Base-by-base conservation (phyloP, 2,888 invertebrate genomes). In the Drosophila ustulata region DNA sequence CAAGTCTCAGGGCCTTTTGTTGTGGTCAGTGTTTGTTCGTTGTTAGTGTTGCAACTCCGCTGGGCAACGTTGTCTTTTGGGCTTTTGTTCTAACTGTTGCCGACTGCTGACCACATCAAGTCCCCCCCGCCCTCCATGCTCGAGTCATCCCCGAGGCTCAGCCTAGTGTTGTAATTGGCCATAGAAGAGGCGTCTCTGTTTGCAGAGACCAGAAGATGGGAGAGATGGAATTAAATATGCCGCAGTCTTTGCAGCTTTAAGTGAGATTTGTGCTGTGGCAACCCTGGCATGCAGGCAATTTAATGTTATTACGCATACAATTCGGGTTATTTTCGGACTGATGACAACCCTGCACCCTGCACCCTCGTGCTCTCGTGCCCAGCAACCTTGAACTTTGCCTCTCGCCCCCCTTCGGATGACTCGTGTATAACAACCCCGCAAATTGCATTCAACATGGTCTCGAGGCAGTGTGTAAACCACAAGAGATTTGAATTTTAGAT, bases 401-500 rank as follows among this genome's bases (percentile, higher is more conserved):
- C 9, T 11, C 46, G 1, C 46, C 5, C 28, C n/a, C n/a, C 6
- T 23, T 39, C 18, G 30, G 30, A 18, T 13, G 4, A 8, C 18
- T 13, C 39, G 34, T 57, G 59, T 55, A 66, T 72, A 77, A 70
- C 82, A 66, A 69, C 86, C 88, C 86, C 66, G 57, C 25, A 64
- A 75, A 82, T 82, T 82, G 89, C 85, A 87, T 68, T 82, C 58
- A 70, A 85, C 80, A 75, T 53, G 59, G 72, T 39, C 70, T 71
- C 62, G 37, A 25, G 55, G 62, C 81, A 72, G 63, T 77, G 59
- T 83, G 70, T 68, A 71, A 78, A 56, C 82, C 82, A 68, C 88
- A 85, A 68, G 86, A 88, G 89, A 83, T 83, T 83, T 88, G 88
- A 89, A 83, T 89, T 83, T 89, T 71, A 89, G 89, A 82, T 82